Percentiles rank a stretch among this genome's conserved stretches.
Conservation (phyloP, 2,888 invertebrate species). For the Macrosiphum euphorbiae region DNA sequence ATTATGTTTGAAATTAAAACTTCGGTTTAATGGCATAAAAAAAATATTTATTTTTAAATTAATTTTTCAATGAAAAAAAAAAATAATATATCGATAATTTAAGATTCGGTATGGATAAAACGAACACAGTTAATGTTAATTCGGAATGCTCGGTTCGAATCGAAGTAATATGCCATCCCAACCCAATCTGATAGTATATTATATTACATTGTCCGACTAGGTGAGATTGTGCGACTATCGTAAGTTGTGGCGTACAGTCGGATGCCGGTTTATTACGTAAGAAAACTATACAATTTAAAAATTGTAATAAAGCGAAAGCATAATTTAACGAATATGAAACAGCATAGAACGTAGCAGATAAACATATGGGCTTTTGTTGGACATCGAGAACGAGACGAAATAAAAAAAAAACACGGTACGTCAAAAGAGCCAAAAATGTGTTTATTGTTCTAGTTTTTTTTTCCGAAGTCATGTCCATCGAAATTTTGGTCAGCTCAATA, state of each 20-base stretch:
- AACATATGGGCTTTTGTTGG: neutral
- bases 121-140: neutral
- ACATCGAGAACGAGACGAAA: neutral
- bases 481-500: neutral
- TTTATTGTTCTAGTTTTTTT: constrained; percentile 23
- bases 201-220: too few relatives aligned
- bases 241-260: too few relatives aligned
- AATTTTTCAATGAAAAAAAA: neutral
- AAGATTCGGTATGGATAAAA: neutral
- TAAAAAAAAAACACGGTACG: neutral
- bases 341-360: neutral
- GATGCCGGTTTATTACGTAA: neutral
- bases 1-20: neutral
- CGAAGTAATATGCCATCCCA: too few relatives aligned
- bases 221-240: too few relatives aligned
- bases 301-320: neutral
- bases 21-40: neutral
- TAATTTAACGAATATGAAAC: too few relatives aligned
- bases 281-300: neutral
- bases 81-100: neutral
- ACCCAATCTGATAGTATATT: too few relatives aligned
- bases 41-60: too few relatives aligned
- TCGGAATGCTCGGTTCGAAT: too few relatives aligned
- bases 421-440: neutral
- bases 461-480: neutral